Percentiles rank a stretch among this genome's conserved stretches.
Conservation (phyloP, 2,888 invertebrate species). For the Ormyrus nitidulus region DNA sequence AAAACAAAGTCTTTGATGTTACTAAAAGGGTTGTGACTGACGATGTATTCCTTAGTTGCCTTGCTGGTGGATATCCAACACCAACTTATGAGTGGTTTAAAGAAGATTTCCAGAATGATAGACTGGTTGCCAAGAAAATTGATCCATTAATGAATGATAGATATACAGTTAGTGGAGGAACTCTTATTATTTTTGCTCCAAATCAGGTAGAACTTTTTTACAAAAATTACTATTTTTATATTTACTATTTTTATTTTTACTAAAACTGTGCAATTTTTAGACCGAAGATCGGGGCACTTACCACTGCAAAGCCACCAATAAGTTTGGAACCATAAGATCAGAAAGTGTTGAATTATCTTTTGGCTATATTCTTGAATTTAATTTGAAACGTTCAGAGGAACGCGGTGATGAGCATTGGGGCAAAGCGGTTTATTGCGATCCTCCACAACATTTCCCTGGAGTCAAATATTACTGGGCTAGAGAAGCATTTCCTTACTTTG, state of each 20-base stretch:
- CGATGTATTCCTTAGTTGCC: conserved; percentile 87
- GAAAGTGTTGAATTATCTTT: conserved; percentile 92
- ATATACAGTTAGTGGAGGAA: conserved; percentile 93
- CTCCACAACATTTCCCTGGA: conserved; percentile 92
- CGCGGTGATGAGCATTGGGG: conserved; percentile 95
- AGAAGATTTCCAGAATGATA: conserved; percentile 90
- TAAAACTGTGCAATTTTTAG: conserved; percentile 67
- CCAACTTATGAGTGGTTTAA: conserved; percentile 94
- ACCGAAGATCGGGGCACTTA: conserved; percentile 90
- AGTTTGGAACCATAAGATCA: conserved; percentile 91
- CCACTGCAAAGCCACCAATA: conserved; percentile 94
- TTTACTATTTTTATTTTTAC: neutral
- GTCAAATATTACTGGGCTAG: conserved; percentile 95
- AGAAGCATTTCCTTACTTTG: conserved; percentile 92
- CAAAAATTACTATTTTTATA: conserved; percentile 14
- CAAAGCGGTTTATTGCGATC: conserved; percentile 93
- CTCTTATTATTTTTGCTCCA: conserved; percentile 91
- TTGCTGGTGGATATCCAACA: conserved; percentile 91
- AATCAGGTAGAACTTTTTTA: conserved; percentile 77
- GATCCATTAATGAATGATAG: conserved; percentile 86
- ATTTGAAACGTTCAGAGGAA: conserved; percentile 89
- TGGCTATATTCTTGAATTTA: conserved; percentile 92
- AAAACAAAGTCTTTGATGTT: conserved; percentile 89
- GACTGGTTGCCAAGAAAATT: conserved; percentile 83
- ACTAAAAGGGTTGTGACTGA: conserved; percentile 82